Evolutionary conservation across 30 jellyfish, hydroid and myxozoan species (phyloP).

Genomic region (Hydra vulgaris): DNA sequence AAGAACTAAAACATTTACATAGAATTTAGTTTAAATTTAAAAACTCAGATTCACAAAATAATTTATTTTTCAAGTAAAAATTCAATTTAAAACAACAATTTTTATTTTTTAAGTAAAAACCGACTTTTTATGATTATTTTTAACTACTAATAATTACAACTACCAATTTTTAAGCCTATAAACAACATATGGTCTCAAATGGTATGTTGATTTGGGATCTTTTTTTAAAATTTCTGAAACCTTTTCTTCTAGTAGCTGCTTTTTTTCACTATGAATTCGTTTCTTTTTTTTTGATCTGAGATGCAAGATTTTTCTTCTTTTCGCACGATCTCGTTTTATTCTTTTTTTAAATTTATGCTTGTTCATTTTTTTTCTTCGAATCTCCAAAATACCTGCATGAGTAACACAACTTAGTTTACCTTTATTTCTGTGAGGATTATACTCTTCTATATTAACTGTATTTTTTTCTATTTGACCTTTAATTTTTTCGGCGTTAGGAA

Average conservation of each 20-base stretch:
- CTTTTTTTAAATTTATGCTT: conserved; percentile 79
- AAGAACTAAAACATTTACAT: no score
- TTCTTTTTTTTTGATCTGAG: conserved; percentile 34
- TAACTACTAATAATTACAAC: no score
- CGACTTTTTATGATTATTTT: no score
- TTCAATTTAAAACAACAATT: no score
- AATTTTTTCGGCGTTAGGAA: not conserved
- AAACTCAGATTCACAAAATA: no score
- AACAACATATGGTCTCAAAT: conserved; percentile 58
- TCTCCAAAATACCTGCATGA: conserved; percentile 40
- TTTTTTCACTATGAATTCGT: conserved; percentile 33
- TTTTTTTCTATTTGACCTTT: not conserved
- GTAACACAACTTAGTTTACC: not conserved
- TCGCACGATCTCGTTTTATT: conserved; percentile 72
- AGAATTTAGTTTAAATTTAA: no score
- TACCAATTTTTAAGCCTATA: conserved; percentile 77
- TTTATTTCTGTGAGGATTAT: not conserved
- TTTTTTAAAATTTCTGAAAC: conserved; percentile 23
- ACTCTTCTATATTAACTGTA: not conserved
- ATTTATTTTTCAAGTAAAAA: no score
- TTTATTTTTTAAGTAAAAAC: no score
- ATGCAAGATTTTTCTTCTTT: conserved; percentile 37
- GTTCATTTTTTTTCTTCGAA: conserved; percentile 81
- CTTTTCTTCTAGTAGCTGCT: conserved; percentile 23
- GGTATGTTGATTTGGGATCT: conserved; percentile 61